phyloP scores from a whole-genome alignment of 2,888 invertebrate species.

The Acanthosoma haemorrhoidale region DNA sequence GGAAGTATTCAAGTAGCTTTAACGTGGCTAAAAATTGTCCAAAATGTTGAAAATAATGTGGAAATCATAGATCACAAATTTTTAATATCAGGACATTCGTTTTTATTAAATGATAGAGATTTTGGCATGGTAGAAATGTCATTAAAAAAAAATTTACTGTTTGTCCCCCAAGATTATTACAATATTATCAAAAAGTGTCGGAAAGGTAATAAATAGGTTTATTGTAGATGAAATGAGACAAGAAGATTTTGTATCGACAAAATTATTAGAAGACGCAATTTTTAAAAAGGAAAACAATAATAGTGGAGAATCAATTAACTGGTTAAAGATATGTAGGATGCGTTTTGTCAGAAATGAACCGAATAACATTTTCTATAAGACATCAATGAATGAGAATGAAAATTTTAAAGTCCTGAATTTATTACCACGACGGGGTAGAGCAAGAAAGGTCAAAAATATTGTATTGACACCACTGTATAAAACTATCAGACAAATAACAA shows the following conservation, averaged over 20 bases:
- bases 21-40: no score
- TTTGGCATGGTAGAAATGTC: not conserved
- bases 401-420: no score
- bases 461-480: no score
- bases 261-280: constrained; percentile 3
- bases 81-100: not conserved
- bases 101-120: not conserved
- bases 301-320: not conserved
- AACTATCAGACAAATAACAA: no score
- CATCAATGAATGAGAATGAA: not conserved
- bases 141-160: not conserved
- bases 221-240: not conserved
- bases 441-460: no score
- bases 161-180: not conserved
- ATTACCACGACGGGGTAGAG: no score
- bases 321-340: not conserved
- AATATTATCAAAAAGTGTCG: not conserved
- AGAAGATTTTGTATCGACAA: not conserved
- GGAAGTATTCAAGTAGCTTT: no score
- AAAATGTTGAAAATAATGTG: no score
- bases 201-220: not conserved
- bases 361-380: not conserved
- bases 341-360: not conserved
- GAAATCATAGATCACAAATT: no score
- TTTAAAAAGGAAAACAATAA: not conserved